Evolutionary conservation across 2,888 invertebrate species (phyloP).

Genomic region (Hylaea fasciaria): DNA sequence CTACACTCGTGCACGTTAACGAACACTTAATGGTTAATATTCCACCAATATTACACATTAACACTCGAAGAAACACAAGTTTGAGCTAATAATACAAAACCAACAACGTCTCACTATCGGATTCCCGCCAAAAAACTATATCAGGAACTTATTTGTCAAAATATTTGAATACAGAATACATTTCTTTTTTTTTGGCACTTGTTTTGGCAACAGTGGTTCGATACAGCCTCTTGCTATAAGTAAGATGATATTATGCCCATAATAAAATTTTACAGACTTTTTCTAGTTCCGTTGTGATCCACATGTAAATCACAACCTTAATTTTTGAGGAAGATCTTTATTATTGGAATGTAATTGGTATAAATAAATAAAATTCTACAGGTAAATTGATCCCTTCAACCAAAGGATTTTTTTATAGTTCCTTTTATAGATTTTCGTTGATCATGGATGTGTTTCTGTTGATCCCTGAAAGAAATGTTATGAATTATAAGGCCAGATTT

Average conservation of each 20-base stretch:
- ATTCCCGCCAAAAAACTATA: too few species aligned
- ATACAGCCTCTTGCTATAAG: slow-evolving; percentile 51
- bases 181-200: slow-evolving; percentile 47
- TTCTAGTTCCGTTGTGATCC: slow-evolving; percentile 44
- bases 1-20: too few species aligned
- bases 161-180: slow-evolving; percentile 54
- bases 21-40: too few species aligned
- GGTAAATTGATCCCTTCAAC: slow-evolving; percentile 76
- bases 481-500: too few species aligned
- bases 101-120: too few species aligned
- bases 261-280: slow-evolving; percentile 43
- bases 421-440: slow-evolving; percentile 30
- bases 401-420: slow-evolving; percentile 19
- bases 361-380: slow-evolving; percentile 65
- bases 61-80: too few species aligned
- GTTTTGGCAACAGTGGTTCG: slow-evolving; percentile 45
- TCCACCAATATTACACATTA: too few species aligned
- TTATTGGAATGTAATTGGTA: slow-evolving; percentile 30
- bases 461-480: slow-evolving; percentile 16
- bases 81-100: too few species aligned
- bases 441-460: slow-evolving; percentile 23
- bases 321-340: slow-evolving; percentile 38
- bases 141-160: slow-evolving; percentile 21
- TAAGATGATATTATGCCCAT: slow-evolving; percentile 61
- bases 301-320: slow-evolving; percentile 58